Conservation (phyloP, 2,888 invertebrate genomes). For the Phyllotreta striolata region DNA sequence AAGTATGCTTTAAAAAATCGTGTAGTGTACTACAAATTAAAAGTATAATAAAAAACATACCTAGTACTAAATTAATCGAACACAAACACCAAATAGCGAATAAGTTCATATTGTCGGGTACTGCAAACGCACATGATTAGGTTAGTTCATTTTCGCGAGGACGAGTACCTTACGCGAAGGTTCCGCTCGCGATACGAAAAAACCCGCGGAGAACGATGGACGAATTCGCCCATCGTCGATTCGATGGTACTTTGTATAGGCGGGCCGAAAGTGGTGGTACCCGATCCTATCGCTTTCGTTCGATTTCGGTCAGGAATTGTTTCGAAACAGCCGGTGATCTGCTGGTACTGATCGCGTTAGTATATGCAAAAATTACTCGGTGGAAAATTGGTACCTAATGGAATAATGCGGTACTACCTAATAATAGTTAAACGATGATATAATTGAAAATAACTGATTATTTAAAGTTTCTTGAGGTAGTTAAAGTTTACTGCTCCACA, state of each 20-base stretch:
- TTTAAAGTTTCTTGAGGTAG: no score
- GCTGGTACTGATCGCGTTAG: no score
- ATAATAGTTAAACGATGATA: no score
- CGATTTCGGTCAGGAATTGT: constrained; percentile 4
- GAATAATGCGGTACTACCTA: no score
- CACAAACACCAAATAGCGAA: constrained; percentile 44
- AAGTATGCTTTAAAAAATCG: no score
- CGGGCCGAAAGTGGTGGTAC: constrained; percentile 20
- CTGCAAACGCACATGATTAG: constrained; percentile 40
- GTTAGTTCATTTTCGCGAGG: background rate
- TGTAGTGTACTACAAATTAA: no score
- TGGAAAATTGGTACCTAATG: no score
- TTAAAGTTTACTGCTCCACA: no score
- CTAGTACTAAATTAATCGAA: constrained; percentile 43
- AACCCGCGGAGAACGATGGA: constrained; percentile 9
- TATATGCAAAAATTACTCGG: no score
- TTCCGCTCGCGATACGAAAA: background rate
- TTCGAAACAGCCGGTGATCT: constrained; percentile 6
- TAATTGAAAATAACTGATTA: no score
- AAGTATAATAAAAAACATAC: constrained; percentile 38
- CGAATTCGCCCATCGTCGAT: constrained; percentile 15
- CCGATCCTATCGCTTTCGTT: constrained; percentile 4
- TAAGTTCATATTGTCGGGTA: constrained; percentile 45
- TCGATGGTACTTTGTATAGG: constrained; percentile 18
- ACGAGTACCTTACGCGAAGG: background rate